These are phyloP conservation scores for Acanthosepion lycidas DNA, from an alignment of 2,888 invertebrate species.

Conservation along the genomic window DNA sequence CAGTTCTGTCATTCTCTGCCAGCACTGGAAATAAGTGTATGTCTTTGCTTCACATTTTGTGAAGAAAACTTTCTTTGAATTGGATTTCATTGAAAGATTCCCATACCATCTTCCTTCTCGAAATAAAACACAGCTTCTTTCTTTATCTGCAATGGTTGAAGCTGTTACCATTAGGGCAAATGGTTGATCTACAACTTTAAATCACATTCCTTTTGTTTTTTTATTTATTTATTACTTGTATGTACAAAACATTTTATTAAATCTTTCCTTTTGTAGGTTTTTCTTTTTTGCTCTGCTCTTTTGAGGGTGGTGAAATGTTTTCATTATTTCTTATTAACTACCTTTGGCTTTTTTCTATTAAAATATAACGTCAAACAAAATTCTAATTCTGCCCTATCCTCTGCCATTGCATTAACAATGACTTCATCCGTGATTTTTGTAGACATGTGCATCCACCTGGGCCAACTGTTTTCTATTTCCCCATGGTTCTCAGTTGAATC, in stretches of 20 bases:
- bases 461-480: background rate
- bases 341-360: background rate
- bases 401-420: conserved; percentile 33
- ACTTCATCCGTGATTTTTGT: background rate
- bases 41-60: background rate
- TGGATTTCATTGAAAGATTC: conserved; percentile 38
- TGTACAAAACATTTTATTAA: background rate
- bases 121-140: conserved; percentile 33
- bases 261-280: background rate
- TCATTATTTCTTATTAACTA: conserved; percentile 23
- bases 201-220: background rate
- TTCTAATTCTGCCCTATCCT: conserved; percentile 15
- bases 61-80: background rate
- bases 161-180: background rate
- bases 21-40: conserved; percentile 33
- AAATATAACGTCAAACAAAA: background rate
- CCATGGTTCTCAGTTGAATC: conserved; percentile 12
- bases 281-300: background rate
- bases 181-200: background rate
- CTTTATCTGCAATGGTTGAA: conserved; percentile 33
- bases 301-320: background rate
- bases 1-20: conserved; percentile 38
- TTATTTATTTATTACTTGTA: background rate
- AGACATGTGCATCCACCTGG: background rate
- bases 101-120: conserved; percentile 33